phyloP scores from a whole-genome alignment of 2,113 vertebrate species.

The Poeciliopsis occidentalis region DNA sequence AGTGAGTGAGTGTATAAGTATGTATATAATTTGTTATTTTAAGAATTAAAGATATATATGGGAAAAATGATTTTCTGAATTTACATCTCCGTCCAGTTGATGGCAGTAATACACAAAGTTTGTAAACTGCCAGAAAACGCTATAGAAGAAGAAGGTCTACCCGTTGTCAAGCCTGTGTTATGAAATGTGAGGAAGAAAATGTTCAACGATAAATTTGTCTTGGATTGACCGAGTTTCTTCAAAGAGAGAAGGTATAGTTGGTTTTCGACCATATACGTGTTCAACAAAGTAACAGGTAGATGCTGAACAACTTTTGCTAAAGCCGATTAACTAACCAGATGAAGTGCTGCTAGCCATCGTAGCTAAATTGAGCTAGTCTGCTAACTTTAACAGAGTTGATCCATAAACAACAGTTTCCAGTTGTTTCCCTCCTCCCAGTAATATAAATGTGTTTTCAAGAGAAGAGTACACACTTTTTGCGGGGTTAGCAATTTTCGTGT shows the following conservation, averaged over 20 bases:
- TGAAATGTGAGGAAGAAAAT: not conserved
- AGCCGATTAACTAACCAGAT: too few relatives aligned
- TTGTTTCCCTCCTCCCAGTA: fast-evolving
- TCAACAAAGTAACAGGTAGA: slow-evolving; percentile 42
- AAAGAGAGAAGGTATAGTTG: not conserved
- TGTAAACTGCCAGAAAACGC: too few relatives aligned
- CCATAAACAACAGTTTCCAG: not conserved
- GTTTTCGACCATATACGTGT: not conserved
- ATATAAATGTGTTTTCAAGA: fast-evolving
- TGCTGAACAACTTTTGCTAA: slow-evolving; percentile 31
- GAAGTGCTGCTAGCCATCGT: not conserved
- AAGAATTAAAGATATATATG: too few relatives aligned
- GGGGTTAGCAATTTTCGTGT: fast-evolving
- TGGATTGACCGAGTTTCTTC: not conserved
- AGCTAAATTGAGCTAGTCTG: slow-evolving; percentile 20
- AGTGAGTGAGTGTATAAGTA: too few relatives aligned
- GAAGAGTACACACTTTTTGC: fast-evolving
- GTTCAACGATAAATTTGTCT: not conserved
- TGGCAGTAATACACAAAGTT: too few relatives aligned
- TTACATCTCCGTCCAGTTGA: too few relatives aligned
- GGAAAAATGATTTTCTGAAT: too few relatives aligned
- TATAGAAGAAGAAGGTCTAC: too few relatives aligned
- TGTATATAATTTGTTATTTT: too few relatives aligned
- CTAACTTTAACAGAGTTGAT: slow-evolving; percentile 28
- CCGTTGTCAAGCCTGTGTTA: too few relatives aligned